phyloP scores from a whole-genome alignment of 2,113 vertebrate species.

The Lophotis ruficrista region DNA sequence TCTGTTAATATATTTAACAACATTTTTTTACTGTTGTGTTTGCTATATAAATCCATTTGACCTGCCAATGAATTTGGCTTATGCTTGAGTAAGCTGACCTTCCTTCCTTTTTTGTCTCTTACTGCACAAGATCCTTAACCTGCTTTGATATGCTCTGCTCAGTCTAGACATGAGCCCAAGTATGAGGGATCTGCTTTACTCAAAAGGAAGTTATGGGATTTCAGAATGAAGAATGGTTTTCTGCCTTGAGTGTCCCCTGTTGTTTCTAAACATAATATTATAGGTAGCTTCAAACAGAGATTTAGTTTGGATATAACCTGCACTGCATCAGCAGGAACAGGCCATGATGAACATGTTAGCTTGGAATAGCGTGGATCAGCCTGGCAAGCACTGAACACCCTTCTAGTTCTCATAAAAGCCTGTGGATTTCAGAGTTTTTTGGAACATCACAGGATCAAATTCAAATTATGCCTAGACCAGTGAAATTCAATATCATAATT shows the following conservation, averaged over 20 bases:
- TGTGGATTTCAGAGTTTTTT: slow-evolving; percentile 1
- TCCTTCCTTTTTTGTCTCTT: not conserved
- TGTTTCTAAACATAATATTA: not conserved
- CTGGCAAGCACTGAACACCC: not conserved
- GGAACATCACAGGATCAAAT: slow-evolving; percentile 17
- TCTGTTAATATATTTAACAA: not conserved
- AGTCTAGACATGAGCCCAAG: not conserved
- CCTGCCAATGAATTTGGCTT: not conserved
- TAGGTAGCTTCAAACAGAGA: not conserved
- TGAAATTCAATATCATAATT: slow-evolving; percentile 45
- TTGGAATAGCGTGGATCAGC: not conserved
- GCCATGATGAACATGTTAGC: not conserved
- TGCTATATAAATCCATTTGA: not conserved
- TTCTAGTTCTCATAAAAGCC: slow-evolving; percentile 7
- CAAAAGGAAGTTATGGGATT: not conserved
- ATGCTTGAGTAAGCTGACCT: not conserved
- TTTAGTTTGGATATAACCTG: not conserved
- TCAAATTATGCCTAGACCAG: not conserved
- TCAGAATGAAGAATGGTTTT: not conserved
- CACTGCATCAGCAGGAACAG: not conserved
- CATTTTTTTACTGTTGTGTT: not conserved
- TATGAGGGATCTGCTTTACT: not conserved
- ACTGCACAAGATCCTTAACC: not conserved
- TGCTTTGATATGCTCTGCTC: not conserved
- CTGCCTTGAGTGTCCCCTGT: not conserved